These are phyloP conservation scores for Corythornis madagascariensis DNA, from an alignment of 2,113 vertebrate genomes.

Conservation along the genomic window DNA sequence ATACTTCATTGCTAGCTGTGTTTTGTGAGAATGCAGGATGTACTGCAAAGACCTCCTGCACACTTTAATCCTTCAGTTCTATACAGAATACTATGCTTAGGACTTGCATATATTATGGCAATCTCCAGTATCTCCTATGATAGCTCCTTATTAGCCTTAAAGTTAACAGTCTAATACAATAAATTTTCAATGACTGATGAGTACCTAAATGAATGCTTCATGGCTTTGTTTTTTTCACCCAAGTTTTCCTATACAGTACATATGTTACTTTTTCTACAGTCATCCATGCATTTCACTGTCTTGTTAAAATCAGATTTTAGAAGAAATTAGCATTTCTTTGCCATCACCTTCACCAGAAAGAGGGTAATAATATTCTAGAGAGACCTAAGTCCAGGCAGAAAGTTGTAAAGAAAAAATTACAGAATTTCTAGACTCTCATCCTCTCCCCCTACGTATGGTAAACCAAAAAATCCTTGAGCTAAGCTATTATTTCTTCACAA, in stretches of 20 bases:
- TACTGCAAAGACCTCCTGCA: neutral
- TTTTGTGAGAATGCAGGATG: neutral
- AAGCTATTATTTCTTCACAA: conserved; percentile 28
- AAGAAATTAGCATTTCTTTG: neutral
- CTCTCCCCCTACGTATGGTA: neutral
- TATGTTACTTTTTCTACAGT: neutral
- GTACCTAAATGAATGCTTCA: neutral
- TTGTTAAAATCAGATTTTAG: neutral
- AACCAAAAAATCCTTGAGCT: conserved; percentile 31
- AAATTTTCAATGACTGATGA: neutral
- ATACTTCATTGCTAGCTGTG: neutral
- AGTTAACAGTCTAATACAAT: neutral
- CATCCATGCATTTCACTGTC: neutral
- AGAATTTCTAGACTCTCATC: neutral
- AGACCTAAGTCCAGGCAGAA: neutral
- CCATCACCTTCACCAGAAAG: neutral
- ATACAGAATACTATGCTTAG: neutral
- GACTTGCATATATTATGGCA: fast-evolving
- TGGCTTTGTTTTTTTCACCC: fast-evolving
- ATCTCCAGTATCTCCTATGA: neutral
- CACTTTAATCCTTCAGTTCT: neutral
- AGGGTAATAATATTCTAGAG: neutral
- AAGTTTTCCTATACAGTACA: neutral
- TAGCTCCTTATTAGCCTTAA: neutral
- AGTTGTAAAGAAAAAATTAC: neutral